Evolutionary conservation across 2,113 vertebrate genomes (phyloP).

Genomic region (Heterochromis multidens): DNA sequence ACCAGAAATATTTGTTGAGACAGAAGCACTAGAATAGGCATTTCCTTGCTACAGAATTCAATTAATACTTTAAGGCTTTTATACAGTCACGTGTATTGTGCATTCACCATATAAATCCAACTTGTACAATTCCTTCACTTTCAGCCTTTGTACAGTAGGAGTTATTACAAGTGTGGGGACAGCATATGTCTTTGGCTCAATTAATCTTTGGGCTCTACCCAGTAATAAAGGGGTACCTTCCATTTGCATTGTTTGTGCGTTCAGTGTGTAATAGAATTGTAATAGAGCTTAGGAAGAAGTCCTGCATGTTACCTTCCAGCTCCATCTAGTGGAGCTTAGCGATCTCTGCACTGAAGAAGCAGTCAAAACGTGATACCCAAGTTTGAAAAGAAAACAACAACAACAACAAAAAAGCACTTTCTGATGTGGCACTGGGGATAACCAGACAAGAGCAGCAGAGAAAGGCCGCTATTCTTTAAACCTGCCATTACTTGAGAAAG

Average conservation of each 20-base stretch:
- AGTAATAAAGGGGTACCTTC: slow-evolving; percentile 18
- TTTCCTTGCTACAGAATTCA: slow-evolving; percentile 22
- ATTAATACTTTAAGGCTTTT: slow-evolving; percentile 69
- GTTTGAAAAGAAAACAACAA: neutral
- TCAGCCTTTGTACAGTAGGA: neutral
- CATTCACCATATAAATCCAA: slow-evolving; percentile 9
- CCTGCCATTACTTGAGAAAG: neutral
- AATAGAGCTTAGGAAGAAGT: slow-evolving; percentile 7
- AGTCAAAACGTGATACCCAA: neutral
- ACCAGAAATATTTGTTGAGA: slow-evolving; percentile 33
- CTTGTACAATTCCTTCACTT: neutral
- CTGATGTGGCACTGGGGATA: neutral
- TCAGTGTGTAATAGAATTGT: slow-evolving; percentile 5
- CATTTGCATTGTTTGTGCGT: slow-evolving; percentile 76
- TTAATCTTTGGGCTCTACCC: slow-evolving; percentile 30
- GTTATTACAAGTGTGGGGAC: neutral
- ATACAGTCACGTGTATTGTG: slow-evolving; percentile 22
- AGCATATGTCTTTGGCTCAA: slow-evolving; percentile 56
- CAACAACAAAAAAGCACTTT: slow-evolving; percentile 1
- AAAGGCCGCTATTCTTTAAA: neutral
- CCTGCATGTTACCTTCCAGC: neutral
- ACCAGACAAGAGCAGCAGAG: neutral
- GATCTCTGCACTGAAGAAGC: neutral
- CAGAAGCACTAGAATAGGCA: neutral
- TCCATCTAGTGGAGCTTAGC: slow-evolving; percentile 25